phyloP scores from a whole-genome alignment of 2,888 invertebrate genomes.

The Augochlorella aurata region DNA sequence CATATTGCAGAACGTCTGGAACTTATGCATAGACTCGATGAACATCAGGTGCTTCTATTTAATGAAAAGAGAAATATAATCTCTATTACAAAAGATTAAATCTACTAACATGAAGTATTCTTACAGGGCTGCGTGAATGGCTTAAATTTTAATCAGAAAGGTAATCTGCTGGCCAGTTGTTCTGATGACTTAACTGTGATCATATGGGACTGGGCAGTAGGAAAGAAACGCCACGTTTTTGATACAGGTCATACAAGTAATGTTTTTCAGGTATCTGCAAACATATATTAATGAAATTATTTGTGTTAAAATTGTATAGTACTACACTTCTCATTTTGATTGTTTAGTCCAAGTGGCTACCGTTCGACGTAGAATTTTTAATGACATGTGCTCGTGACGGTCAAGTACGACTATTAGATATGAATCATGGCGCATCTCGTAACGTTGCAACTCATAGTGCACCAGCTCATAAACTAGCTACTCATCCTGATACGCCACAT shows the following conservation, averaged over 20 bases:
- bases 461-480: conserved; percentile 93
- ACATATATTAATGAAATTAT: background rate
- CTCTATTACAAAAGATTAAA: background rate
- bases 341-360: conserved; percentile 90
- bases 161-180: conserved; percentile 91
- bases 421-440: conserved; percentile 83
- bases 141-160: conserved; percentile 92
- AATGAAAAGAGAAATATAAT: background rate
- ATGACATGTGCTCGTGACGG: conserved; percentile 96
- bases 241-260: conserved; percentile 93
- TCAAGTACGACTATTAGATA: conserved; percentile 87
- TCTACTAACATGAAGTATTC: background rate
- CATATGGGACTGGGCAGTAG: conserved; percentile 95
- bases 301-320: background rate
- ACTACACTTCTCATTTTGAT: conserved; percentile 22
- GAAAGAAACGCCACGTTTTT: conserved; percentile 86
- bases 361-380: conserved; percentile 89
- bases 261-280: conserved; percentile 89
- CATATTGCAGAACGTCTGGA: conserved; percentile 92
- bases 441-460: conserved; percentile 87
- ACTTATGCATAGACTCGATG: conserved; percentile 88
- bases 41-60: conserved; percentile 84
- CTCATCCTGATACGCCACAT: conserved; percentile 89
- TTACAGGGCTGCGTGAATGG: conserved; percentile 93
- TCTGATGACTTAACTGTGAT: conserved; percentile 94